These are phyloP conservation scores for Agrochola lychnidis DNA, from an alignment of 2,888 invertebrate species.

Conservation along the genomic window DNA sequence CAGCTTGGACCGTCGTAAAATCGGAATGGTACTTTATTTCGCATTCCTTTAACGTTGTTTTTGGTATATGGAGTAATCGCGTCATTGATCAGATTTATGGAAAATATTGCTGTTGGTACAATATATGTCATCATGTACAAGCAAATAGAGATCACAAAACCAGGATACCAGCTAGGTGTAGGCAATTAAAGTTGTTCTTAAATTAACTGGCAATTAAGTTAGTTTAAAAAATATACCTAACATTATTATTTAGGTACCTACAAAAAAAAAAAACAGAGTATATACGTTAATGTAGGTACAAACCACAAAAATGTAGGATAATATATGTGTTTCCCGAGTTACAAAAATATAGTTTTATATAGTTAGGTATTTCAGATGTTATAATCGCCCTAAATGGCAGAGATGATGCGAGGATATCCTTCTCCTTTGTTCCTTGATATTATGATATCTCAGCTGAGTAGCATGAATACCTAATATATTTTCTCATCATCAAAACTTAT, in stretches of 20 bases:
- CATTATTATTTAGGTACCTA: not conserved
- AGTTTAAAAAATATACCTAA: not conserved
- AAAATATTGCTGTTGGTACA: not conserved
- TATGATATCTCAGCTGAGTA: not conserved
- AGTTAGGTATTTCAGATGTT: not conserved
- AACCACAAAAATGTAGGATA: not conserved
- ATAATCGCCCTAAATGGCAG: not conserved
- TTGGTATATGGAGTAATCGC: slow-evolving; percentile 20
- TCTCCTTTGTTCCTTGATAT: not conserved
- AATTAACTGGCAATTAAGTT: not conserved
- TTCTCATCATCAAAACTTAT: not conserved
- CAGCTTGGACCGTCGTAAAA: slow-evolving; percentile 47
- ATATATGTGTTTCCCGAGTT: too few species aligned
- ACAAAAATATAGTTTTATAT: not conserved
- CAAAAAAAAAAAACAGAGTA: not conserved
- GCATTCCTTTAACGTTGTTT: slow-evolving; percentile 34
- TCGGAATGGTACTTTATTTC: slow-evolving; percentile 33
- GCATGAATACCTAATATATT: not conserved
- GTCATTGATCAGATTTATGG: not conserved
- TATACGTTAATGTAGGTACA: not conserved
- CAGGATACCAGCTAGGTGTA: not conserved
- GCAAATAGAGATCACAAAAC: not conserved
- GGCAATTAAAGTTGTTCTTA: not conserved
- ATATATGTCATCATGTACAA: not conserved
- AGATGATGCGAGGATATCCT: not conserved